Conservation (phyloP, 2,113 vertebrate genomes). For the Gallinago media region DNA sequence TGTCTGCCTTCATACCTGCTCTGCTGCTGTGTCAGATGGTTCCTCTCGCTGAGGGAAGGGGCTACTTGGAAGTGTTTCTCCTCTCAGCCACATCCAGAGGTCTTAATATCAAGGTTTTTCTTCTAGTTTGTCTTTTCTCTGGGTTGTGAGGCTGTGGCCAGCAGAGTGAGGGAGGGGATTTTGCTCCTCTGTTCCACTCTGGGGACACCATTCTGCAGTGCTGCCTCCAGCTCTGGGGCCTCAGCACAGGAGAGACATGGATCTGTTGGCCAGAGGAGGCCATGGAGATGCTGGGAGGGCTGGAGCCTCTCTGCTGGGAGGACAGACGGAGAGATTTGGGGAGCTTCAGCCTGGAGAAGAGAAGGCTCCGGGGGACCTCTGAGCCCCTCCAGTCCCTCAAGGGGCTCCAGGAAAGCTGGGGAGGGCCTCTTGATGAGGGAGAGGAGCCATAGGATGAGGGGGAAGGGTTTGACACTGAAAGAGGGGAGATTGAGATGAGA, state of each 20-base stretch:
- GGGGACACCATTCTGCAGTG: neutral
- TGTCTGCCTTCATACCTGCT: neutral
- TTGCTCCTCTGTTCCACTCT: fast-evolving
- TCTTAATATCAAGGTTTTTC: neutral
- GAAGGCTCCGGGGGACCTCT: neutral
- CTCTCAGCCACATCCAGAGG: neutral
- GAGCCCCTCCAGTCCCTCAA: too few species aligned
- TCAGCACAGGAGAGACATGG: too few species aligned
- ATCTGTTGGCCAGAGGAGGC: neutral
- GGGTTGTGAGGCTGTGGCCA: neutral
- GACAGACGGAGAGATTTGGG: neutral
- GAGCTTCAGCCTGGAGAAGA: neutral
- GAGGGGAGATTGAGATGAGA: fast-evolving
- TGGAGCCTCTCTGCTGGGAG: neutral
- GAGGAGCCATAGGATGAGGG: neutral
- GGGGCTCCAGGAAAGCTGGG: neutral
- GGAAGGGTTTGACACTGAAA: fast-evolving
- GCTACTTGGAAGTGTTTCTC: neutral
- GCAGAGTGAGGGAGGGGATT: neutral
- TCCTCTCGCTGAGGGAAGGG: neutral
- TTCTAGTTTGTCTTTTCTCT: neutral
- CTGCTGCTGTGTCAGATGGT: neutral
- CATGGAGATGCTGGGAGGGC: fast-evolving
- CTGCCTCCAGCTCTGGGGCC: neutral
- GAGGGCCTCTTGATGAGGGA: too few species aligned